Percentiles rank a stretch among this genome's conserved stretches.
Evolutionary conservation across 2,888 invertebrate species (phyloP).

Genomic region (Boloria selene): DNA sequence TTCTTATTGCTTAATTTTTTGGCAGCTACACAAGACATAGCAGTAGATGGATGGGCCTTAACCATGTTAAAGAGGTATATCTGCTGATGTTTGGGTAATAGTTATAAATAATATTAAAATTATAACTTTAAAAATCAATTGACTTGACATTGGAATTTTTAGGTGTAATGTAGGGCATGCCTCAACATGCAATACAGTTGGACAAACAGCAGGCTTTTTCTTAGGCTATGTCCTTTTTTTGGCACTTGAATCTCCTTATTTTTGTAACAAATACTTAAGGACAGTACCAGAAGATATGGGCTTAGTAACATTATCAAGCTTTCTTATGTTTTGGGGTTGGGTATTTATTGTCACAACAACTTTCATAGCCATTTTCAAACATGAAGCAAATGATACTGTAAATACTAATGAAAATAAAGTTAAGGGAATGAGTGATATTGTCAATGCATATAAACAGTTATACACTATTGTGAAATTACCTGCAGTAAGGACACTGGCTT

Average conservation of each 20-base stretch:
- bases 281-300: constrained; percentile 86
- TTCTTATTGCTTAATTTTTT: constrained; percentile 97
- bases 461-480: constrained; percentile 92
- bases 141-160: constrained; percentile 48
- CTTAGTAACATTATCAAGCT: constrained; percentile 88
- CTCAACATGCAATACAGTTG: constrained; percentile 99
- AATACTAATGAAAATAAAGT: constrained; percentile 55
- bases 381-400: constrained; percentile 83
- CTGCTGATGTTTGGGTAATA: too few species aligned
- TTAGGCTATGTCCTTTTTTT: constrained; percentile 98
- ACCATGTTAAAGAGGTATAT: constrained; percentile 97
- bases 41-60: constrained; percentile 99
- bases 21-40: constrained; percentile 99
- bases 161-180: constrained; percentile 98
- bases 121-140: background rate
- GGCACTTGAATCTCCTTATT: constrained; percentile 96
- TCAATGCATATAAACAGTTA: constrained; percentile 91
- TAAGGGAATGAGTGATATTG: constrained; percentile 68
- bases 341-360: constrained; percentile 95
- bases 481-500: constrained; percentile 89
- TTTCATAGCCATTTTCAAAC: constrained; percentile 93
- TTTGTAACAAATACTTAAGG: constrained; percentile 96
- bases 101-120: background rate
- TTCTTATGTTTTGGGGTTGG: constrained; percentile 97
- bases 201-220: constrained; percentile 98